phyloP scores from a whole-genome alignment of 1,140 invertebrate species.

The Meloidogyne exigua region DNA sequence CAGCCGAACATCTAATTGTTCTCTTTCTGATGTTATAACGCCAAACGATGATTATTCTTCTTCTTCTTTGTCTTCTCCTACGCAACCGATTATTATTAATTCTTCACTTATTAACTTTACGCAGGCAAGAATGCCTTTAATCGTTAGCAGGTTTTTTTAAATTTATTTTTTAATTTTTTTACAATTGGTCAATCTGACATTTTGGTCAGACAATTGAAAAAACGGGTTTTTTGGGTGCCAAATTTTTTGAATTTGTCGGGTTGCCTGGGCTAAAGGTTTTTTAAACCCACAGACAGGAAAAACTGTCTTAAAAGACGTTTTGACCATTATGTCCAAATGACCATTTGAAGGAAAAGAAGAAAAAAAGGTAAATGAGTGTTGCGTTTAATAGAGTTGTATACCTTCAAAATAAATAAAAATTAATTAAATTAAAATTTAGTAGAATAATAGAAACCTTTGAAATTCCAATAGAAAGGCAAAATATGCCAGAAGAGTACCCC shows the following conservation, averaged over 20 bases:
- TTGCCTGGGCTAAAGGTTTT: too few species aligned
- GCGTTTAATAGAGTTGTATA: too few species aligned
- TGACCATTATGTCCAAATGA: too few species aligned
- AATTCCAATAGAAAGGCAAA: background rate
- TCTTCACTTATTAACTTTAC: background rate
- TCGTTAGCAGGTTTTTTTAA: conserved; percentile 36
- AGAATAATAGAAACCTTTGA: conserved; percentile 27
- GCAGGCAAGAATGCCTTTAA: background rate
- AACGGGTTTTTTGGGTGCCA: too few species aligned
- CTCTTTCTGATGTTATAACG: conserved; percentile 6
- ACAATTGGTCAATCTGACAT: background rate
- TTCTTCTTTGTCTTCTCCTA: background rate
- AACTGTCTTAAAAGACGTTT: too few species aligned
- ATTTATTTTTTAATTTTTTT: background rate
- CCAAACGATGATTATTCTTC: background rate
- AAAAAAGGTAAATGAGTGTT: too few species aligned
- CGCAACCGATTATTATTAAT: background rate
- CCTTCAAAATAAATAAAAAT: too few species aligned
- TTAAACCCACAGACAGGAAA: too few species aligned
- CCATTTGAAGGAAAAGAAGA: too few species aligned
- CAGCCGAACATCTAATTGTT: conserved; percentile 13
- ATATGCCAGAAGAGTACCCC: conserved; percentile 23
- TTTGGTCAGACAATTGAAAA: too few species aligned
- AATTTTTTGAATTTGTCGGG: too few species aligned
- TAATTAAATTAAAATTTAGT: conserved; percentile 11